Conservation (phyloP, 2,888 invertebrate genomes). For the Pyrrhosoma nymphula region DNA sequence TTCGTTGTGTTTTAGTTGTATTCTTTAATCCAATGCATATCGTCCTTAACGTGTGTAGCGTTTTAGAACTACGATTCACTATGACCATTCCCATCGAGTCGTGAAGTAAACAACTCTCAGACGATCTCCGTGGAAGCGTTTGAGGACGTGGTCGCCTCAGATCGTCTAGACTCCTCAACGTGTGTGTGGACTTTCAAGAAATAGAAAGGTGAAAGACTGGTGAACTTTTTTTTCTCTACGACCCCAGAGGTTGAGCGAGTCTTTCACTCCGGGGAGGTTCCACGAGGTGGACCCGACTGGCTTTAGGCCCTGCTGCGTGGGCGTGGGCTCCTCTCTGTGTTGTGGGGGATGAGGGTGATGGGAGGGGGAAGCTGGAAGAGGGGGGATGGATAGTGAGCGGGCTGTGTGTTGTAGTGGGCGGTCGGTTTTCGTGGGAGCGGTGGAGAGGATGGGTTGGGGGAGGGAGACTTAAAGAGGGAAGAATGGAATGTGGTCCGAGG, state of each 20-base stretch:
- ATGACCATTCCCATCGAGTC: too few species aligned
- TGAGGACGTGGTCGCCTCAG: neutral
- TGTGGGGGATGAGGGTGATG: neutral
- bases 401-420: neutral
- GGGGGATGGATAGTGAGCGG: neutral
- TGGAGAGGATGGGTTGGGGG: neutral
- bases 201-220: neutral
- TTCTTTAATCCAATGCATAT: too few species aligned
- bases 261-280: neutral
- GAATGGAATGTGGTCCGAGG: slow-evolving; percentile 18
- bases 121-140: too few species aligned
- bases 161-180: neutral
- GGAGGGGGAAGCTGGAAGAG: too few species aligned
- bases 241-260: neutral
- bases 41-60: too few species aligned
- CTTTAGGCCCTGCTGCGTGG: neutral
- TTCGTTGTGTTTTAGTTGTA: too few species aligned
- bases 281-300: neutral
- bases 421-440: neutral
- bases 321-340: neutral
- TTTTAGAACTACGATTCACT: too few species aligned
- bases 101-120: too few species aligned
- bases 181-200: neutral
- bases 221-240: neutral
- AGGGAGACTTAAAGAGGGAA: neutral